A percentile compares a stretch with the other conserved stretches of the same genome.
phyloP scores from a whole-genome alignment of 92 coral and sea anemone genomes.

The Epizoanthus fatuus region DNA sequence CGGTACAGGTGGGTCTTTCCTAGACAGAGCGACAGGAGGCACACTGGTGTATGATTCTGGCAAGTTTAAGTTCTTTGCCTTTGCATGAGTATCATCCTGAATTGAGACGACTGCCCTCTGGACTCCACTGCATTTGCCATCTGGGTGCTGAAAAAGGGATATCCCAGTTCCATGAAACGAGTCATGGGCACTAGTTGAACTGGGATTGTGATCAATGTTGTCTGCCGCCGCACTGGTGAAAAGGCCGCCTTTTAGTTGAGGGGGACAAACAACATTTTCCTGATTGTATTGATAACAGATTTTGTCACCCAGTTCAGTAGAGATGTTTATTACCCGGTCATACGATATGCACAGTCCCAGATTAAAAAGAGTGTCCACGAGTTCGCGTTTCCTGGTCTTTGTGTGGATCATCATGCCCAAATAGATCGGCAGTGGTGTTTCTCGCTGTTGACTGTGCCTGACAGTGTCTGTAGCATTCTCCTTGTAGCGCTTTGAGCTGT shows the following conservation, averaged over 20 bases:
- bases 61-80: background rate
- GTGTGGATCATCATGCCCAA: slow-evolving; percentile 47
- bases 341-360: slow-evolving; percentile 62
- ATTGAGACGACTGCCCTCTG: background rate
- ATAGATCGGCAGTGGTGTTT: slow-evolving; percentile 56
- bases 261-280: slow-evolving; percentile 49
- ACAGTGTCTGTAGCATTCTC: slow-evolving; percentile 14
- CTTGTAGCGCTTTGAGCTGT: slow-evolving; percentile 21
- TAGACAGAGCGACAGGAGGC: background rate
- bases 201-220: slow-evolving; percentile 54
- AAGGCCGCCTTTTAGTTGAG: slow-evolving; percentile 37
- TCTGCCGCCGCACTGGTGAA: slow-evolving; percentile 43
- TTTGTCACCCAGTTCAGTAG: slow-evolving; percentile 58
- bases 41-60: slow-evolving; percentile 35
- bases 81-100: background rate
- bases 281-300: slow-evolving; percentile 26
- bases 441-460: background rate
- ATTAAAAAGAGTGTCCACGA: slow-evolving; percentile 62
- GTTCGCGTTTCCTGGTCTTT: slow-evolving; percentile 51
- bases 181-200: slow-evolving; percentile 38
- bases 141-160: slow-evolving; percentile 16
- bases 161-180: background rate
- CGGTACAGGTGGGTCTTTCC: background rate
- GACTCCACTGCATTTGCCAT: slow-evolving; percentile 1
- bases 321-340: slow-evolving; percentile 57